Base-by-base conservation (phyloP, 2,888 invertebrate genomes). In the Eulithis prunata region DNA sequence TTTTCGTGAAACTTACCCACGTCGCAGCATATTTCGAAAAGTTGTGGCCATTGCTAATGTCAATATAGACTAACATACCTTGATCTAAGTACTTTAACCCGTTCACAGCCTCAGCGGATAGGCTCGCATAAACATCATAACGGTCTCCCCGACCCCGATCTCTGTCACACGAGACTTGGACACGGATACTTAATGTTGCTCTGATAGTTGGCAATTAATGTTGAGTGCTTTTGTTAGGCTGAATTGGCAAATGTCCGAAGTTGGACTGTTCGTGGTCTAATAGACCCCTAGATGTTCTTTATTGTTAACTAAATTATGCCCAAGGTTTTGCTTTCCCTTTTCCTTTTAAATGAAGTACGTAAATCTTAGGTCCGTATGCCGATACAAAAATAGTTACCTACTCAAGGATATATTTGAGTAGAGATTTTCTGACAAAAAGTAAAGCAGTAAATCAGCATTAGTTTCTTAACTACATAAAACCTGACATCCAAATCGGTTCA, bases 91-190 rank as follows among this genome's bases (percentile, higher is more conserved):
- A 13, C 52, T 56, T 64, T 64, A 66, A 56, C 63, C 66, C 58
- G 68, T 66, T 54, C 69, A 54, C 61, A 66, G 71, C 71, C 63
- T 69, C 72, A 57, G 71, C 69, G 76, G 78, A 77, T 78, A 77
- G 77, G 75, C 74, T 72, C 69, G 69, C 70, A 76, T 77, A 77
- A 79, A 79, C 76, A 72, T 80, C 76, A 80, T 87, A 88, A 86
- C 87, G 84, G 85, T 79, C 76, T 76, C 70, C 65, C 62, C 78
- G 84, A 81, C 82, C 85, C 78, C 79, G 78, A 80, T 81, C 67
- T 62, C 71, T 73, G 81, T 77, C 76, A 77, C 74, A 78, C 75
- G 68, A 77, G 75, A 76, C 74, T 69, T 69, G 71, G 78, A 69
- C 66, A 74, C 66, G 64, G 62, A 73, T 59, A 66, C 70, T 68